Conservation (phyloP, 2,113 vertebrate genomes). For the Steatornis caripensis region DNA sequence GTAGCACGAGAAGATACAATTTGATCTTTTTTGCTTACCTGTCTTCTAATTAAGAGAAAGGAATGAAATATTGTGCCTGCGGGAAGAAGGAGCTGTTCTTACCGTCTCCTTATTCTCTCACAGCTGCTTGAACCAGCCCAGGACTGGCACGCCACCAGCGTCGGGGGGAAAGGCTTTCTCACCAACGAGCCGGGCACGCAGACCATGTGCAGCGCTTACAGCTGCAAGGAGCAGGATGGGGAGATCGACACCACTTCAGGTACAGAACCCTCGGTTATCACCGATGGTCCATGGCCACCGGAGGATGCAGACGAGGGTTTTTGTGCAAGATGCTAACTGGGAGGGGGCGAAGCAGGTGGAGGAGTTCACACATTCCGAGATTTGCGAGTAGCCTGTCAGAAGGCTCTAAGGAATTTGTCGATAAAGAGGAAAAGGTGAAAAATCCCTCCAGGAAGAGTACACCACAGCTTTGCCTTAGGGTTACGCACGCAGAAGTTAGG, state of each 20-base stretch:
- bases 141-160: constrained; percentile 67
- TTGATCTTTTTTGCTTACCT: not conserved
- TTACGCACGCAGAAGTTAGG: rapidly evolving
- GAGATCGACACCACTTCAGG: constrained; percentile 63
- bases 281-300: not conserved
- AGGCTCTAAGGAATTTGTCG: not conserved
- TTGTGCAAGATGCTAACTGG: not conserved
- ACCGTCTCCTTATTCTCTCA: not conserved
- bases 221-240: constrained; percentile 67
- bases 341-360: not conserved
- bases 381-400: not conserved
- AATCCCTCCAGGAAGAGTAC: not conserved
- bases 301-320: not conserved
- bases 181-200: constrained; percentile 68
- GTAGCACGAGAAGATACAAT: not conserved
- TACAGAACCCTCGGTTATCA: not conserved
- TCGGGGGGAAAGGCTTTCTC: constrained; percentile 75
- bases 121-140: constrained; percentile 57
- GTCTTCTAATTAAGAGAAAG: not conserved
- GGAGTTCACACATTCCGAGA: not conserved
- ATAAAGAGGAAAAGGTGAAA: not conserved
- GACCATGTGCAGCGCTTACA: constrained; percentile 28
- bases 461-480: not conserved
- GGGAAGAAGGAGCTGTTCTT: not conserved
- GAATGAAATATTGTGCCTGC: not conserved